phyloP scores from a whole-genome alignment of 2,113 vertebrate genomes.

The Mesitornis unicolor region DNA sequence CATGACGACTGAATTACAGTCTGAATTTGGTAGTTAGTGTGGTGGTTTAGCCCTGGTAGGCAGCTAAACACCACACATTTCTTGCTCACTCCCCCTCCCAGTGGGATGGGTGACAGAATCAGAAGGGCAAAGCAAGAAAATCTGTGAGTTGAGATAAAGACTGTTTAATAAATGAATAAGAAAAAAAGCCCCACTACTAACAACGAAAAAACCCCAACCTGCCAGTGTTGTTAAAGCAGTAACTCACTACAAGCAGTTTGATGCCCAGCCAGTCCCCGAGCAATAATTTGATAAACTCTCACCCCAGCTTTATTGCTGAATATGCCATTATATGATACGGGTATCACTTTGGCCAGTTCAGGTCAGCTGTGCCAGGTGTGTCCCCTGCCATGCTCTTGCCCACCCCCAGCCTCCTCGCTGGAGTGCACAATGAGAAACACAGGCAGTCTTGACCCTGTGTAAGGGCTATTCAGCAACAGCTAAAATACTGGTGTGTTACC shows the following conservation, averaged over 20 bases:
- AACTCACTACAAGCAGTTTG: not conserved
- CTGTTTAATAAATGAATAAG: not conserved
- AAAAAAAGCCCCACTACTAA: not conserved
- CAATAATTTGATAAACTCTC: not conserved
- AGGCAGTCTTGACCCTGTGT: not conserved
- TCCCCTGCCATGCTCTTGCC: not conserved
- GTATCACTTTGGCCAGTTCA: not conserved
- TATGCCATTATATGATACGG: fast-evolving
- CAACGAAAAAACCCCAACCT: not conserved
- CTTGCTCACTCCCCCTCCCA: not conserved
- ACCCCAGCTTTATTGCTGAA: not conserved
- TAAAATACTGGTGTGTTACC: not conserved
- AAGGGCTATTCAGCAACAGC: not conserved
- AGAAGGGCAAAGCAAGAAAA: not conserved
- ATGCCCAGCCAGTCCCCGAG: not conserved
- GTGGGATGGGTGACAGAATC: not conserved
- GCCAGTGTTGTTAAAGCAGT: not conserved
- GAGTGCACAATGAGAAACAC: not conserved
- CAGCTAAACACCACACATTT: not conserved
- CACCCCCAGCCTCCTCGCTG: not conserved
- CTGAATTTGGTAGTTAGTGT: not conserved
- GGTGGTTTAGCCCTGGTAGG: not conserved
- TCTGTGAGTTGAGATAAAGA: not conserved
- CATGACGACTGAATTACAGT: not conserved
- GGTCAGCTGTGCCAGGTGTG: not conserved